Conservation (phyloP, 1,140 invertebrate genomes). For the Drosophila mauritiana region DNA sequence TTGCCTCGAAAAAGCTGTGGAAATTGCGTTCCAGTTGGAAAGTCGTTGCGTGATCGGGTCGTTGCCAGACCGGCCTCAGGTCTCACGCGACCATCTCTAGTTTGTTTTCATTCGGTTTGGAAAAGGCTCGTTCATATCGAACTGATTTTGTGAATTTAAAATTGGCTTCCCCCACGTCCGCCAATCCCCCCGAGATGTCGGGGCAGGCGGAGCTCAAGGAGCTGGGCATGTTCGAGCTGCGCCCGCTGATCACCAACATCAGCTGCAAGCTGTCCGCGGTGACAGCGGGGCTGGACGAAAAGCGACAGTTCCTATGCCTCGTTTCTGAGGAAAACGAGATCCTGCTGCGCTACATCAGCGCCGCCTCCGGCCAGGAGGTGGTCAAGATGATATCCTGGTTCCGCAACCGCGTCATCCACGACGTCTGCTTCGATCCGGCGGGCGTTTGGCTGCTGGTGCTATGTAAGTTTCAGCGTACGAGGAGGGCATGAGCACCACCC, state of each 20-base stretch:
- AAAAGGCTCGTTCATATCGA: constrained; percentile 19
- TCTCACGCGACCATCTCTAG: constrained; percentile 21
- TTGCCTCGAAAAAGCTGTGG: neutral
- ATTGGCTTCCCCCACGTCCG: constrained; percentile 36
- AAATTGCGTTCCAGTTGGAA: constrained; percentile 4
- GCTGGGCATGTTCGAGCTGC: constrained; percentile 75
- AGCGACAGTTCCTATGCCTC: constrained; percentile 74
- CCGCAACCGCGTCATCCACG: constrained; percentile 87
- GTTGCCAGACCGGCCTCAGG: constrained; percentile 11
- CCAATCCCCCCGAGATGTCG: constrained; percentile 54
- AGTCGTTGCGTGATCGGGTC: neutral
- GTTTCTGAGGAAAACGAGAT: constrained; percentile 83
- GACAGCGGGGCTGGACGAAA: constrained; percentile 68
- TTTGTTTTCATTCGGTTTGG: constrained; percentile 33
- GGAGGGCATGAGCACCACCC: neutral
- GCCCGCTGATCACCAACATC: constrained; percentile 79
- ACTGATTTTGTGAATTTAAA: constrained; percentile 23
- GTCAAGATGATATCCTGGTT: constrained; percentile 90
- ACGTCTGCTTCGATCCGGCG: constrained; percentile 89
- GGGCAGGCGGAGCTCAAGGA: constrained; percentile 69
- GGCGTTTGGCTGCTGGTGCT: constrained; percentile 89
- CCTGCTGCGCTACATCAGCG: constrained; percentile 83
- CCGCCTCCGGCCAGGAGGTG: constrained; percentile 80
- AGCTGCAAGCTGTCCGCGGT: constrained; percentile 81
- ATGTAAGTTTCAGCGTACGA: constrained; percentile 84